Base-by-base conservation (phyloP, 2,888 invertebrate species). In the Philonicus albiceps region DNA sequence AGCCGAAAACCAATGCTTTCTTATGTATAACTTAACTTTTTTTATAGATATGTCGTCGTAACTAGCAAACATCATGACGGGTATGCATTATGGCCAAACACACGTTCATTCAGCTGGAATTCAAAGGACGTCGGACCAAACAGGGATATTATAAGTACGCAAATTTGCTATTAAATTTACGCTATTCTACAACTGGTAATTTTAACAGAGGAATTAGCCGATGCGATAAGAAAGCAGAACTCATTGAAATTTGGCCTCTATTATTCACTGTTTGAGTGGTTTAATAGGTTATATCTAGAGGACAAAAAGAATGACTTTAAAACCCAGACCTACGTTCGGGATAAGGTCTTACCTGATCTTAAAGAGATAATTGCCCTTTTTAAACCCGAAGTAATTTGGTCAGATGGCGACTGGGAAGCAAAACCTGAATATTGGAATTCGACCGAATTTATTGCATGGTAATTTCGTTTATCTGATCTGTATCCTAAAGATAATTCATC, bases 361-460 rank as follows among this genome's bases (percentile, higher is more conserved):
- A 93, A 94, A 88, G 98, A 98, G 90, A 90, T 97, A 80, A 93
- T 97, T 31, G 91, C 94, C 87, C 93, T 93, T 87, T 96, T 96
- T 89, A 90, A 94, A 87, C 96, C 96, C 0, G 96, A 97, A 40
- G 93, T 98, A 0, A 91, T 98, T 19, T 98, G 98, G 98, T 96
- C 97, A 0, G 98, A 98, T 91, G 98, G 98, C 0, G 98, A 98
- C 89, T 98, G 98, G 98, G 98, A 98, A 91, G 96, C 97, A 0
- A 92, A 94, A 0, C 96, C 96, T 88, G 93, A 93, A 0, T 98
- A 98, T 90, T 98, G 97, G 97, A 94, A 94, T 88, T 95, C 97
- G 0, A 95, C 95, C 73, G 95, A 96, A 86, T 96, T 98, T 90
- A 93, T 98, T 1, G 95, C 98, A 0, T 98, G 98, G 91, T 91